phyloP scores from a whole-genome alignment of 1,140 invertebrate genomes.

The Zaprionus africanus region DNA sequence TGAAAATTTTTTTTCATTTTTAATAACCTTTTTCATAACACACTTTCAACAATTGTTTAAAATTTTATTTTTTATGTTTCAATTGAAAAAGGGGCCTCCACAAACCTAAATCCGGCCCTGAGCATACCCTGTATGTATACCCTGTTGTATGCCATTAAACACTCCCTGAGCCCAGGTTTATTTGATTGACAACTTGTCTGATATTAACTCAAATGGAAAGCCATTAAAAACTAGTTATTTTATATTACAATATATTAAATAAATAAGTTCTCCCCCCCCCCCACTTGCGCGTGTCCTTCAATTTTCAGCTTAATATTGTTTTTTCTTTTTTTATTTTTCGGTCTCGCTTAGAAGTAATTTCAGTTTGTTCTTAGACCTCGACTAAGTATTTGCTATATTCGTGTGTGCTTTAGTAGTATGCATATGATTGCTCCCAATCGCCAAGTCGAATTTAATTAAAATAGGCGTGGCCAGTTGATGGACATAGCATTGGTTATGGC shows the following conservation, averaged over 20 bases:
- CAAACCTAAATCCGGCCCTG: no score
- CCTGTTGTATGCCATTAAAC: neutral
- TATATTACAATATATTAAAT: neutral
- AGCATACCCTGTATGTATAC: no score
- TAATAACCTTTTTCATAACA: no score
- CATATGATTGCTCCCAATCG: conserved; percentile 49
- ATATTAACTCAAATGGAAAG: neutral
- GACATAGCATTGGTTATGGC: neutral
- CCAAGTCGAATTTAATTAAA: conserved; percentile 51
- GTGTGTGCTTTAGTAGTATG: neutral
- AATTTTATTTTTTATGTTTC: no score
- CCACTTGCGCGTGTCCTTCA: conserved; percentile 3
- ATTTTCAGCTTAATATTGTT: neutral
- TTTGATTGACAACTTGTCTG: neutral
- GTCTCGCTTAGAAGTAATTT: neutral
- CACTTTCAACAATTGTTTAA: no score
- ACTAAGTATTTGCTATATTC: neutral
- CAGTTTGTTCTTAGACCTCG: conserved; percentile 12
- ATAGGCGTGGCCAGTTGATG: conserved; percentile 57
- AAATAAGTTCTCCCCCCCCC: no score
- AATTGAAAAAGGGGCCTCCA: no score
- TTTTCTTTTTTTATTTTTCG: neutral
- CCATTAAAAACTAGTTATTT: neutral
- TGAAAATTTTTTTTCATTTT: no score
- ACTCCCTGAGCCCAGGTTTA: neutral